Evolutionary conservation across 2,113 vertebrate genomes (phyloP).

Genomic region (Oxyura jamaicensis): DNA sequence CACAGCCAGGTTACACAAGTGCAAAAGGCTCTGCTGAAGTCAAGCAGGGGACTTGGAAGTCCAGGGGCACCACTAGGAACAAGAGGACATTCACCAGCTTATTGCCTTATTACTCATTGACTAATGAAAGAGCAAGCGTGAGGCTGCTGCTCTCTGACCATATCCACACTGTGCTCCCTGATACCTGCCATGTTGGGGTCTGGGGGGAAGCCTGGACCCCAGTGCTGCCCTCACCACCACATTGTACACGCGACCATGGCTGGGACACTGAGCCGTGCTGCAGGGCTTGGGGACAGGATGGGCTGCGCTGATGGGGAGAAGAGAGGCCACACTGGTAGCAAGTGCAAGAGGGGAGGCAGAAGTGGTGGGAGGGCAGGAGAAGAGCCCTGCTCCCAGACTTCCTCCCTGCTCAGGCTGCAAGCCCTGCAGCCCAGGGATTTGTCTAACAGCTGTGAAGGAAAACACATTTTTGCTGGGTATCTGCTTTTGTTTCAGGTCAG

Average conservation of each 20-base stretch:
- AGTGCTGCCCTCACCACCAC: neutral
- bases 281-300: neutral
- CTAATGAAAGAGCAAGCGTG: neutral
- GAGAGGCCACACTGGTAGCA: fast-evolving
- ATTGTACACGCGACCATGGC: fast-evolving
- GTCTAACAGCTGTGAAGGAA: neutral
- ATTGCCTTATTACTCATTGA: neutral
- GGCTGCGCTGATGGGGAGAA: fast-evolving
- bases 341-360: no score
- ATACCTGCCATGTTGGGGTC: fast-evolving
- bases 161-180: neutral
- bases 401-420: neutral
- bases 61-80: neutral
- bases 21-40: neutral
- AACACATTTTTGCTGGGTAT: neutral
- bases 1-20: neutral
- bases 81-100: fast-evolving
- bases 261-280: neutral
- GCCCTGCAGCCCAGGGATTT: neutral
- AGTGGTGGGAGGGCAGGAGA: neutral
- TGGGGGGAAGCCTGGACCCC: neutral
- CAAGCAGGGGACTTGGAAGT: neutral
- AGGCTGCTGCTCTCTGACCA: neutral
- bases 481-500: neutral
- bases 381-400: neutral